Conservation (phyloP, 2,113 vertebrate species). For the Prolemur simus region DNA sequence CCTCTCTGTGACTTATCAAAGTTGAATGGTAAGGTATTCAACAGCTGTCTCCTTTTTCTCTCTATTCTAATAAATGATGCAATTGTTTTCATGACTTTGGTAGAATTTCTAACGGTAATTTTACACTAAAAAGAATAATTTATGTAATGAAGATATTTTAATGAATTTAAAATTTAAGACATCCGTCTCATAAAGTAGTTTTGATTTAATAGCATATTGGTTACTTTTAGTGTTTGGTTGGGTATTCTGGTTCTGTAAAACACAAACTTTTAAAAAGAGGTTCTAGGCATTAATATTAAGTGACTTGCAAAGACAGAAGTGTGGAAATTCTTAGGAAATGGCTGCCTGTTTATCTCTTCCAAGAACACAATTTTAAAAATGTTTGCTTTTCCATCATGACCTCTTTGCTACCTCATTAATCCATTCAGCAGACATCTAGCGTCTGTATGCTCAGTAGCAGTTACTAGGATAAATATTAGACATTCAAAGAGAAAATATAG, state of each 20-base stretch:
- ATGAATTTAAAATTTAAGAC: constrained; percentile 26
- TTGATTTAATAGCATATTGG: constrained; percentile 33
- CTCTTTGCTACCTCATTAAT: constrained; percentile 3
- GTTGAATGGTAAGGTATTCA: constrained; percentile 71
- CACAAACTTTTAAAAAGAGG: background rate
- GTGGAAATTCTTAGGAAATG: background rate
- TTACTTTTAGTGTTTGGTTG: constrained; percentile 39
- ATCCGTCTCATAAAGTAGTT: constrained; percentile 1
- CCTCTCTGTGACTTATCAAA: constrained; percentile 53
- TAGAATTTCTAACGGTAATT: constrained; percentile 73
- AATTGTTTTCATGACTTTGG: constrained; percentile 29
- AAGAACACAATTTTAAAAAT: constrained; percentile 18
- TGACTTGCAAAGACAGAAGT: background rate
- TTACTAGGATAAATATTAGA: background rate
- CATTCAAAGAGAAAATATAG: background rate
- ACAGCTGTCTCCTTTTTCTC: constrained; percentile 29
- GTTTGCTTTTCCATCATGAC: background rate
- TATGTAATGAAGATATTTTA: constrained; percentile 10
- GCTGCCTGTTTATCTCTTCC: constrained; percentile 25
- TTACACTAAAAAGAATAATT: constrained; percentile 70
- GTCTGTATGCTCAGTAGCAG: background rate
- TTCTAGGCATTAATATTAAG: constrained; percentile 21
- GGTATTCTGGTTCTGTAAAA: background rate
- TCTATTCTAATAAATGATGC: constrained; percentile 70
- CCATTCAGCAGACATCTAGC: background rate